Base-by-base conservation (phyloP, 2,888 invertebrate species). In the Odontocolon sp. region DNA sequence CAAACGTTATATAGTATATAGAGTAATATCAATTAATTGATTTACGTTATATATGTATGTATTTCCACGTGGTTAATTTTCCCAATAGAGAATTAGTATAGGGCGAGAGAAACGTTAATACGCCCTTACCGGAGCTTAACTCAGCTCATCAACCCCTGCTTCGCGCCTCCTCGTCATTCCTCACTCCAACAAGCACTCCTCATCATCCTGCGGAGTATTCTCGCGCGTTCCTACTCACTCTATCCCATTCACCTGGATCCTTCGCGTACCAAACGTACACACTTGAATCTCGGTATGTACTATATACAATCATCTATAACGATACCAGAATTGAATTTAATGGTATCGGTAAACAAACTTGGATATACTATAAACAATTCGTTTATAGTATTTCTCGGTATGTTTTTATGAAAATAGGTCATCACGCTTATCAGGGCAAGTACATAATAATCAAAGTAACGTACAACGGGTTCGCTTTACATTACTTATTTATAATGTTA, bases 301-400 rank as follows among this genome's bases (percentile, higher is more conserved):
- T n/a, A n/a, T 9, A 42, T 18, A 18, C 4, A 42, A 42, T 16
- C 42, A 16, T 42, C 16, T 42, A 42, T 26, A 23, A 16, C 16
- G 16, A 63, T 59, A 64, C 47, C 47, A 47, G 50, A n/a, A 36
- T 57, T 45, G 57, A 64, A 69, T 67, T 54, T 66, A 68, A 78
- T 76, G 72, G 64, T 57, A 68, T 71, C 42, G 23, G 59, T 63
- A 75, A 80, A 70, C 66, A 72, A 38, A 11, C 40, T 38, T 52
- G 28, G 21, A 59, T 28, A 61, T n/a, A 23, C 67, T 18, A 9
- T 66, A 59, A 70, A 81, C 75, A 71, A 82, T 78, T 79, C 56
- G 66, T 75, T 77, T 47, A 67, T 64, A 52, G 42, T 26, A 42
- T 47, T 76, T 61, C 11, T 42, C 56, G 14, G 14, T 26, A 11